Evolutionary conservation across 2,888 invertebrate genomes (phyloP).

Genomic region (Aleiodes alternator): DNA sequence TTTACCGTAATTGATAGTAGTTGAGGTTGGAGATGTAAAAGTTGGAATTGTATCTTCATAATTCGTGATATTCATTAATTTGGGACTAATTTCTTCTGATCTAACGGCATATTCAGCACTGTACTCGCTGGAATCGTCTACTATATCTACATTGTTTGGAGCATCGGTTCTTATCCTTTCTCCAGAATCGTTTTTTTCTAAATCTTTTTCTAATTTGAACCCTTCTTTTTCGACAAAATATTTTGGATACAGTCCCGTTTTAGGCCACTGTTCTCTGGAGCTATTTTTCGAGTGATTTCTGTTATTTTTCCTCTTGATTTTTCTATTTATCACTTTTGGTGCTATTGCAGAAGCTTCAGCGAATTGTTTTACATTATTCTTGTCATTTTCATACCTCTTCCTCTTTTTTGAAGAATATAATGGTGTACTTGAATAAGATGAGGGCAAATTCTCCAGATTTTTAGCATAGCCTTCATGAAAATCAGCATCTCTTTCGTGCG

Average conservation of each 20-base stretch:
- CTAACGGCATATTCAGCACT: too few relatives aligned
- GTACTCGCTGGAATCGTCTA: constrained; percentile 46
- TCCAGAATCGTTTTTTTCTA: constrained; percentile 58
- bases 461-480: constrained; percentile 79
- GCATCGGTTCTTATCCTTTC: constrained; percentile 53
- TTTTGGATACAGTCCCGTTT: constrained; percentile 62
- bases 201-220: constrained; percentile 62
- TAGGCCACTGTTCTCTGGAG: constrained; percentile 72
- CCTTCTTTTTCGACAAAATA: constrained; percentile 60
- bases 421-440: background rate
- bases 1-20: constrained; percentile 60
- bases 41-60: background rate
- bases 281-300: constrained; percentile 42
- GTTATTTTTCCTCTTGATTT: constrained; percentile 58
- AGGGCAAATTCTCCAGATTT: constrained; percentile 59
- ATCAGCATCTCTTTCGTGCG: constrained; percentile 84
- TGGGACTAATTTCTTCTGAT: background rate
- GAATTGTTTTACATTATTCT: constrained; percentile 50
- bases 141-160: constrained; percentile 53
- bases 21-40: constrained; percentile 31
- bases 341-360: constrained; percentile 59
- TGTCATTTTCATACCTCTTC: constrained; percentile 51
- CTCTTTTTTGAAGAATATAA: background rate
- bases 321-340: constrained; percentile 68
- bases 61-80: background rate